These are phyloP conservation scores for Carapus acus DNA, from an alignment of 2,797 vertebrate species.

Conservation along the genomic window DNA sequence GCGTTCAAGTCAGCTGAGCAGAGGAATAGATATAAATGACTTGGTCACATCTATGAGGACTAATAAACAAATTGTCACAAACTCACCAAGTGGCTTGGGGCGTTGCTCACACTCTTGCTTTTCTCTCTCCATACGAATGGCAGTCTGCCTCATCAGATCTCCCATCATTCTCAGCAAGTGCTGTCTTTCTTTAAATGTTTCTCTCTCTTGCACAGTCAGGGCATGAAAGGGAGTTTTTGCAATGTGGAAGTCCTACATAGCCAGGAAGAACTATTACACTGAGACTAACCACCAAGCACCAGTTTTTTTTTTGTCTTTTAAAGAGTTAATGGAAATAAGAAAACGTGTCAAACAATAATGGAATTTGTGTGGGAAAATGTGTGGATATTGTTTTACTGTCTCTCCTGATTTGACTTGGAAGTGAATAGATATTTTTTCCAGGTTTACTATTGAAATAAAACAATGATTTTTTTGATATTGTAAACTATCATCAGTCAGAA, in stretches of 20 bases:
- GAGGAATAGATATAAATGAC: background rate
- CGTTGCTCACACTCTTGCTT: slow-evolving; percentile 30
- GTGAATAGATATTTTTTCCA: no score
- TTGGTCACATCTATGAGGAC: background rate
- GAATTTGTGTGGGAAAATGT: no score
- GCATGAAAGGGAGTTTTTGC: slow-evolving; percentile 72
- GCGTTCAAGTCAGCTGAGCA: background rate
- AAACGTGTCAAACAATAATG: no score
- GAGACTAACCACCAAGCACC: background rate
- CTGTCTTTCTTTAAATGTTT: slow-evolving; percentile 57
- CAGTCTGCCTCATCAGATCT: slow-evolving; percentile 58
- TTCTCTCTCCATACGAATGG: slow-evolving; percentile 49
- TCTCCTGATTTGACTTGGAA: no score
- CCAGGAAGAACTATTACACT: background rate
- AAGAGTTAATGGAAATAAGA: no score
- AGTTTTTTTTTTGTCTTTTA: no score
- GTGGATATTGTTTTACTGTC: no score
- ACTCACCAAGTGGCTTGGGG: slow-evolving; percentile 40
- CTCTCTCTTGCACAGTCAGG: slow-evolving; percentile 63
- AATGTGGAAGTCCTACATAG: slow-evolving; percentile 69
- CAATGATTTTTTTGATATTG: no score
- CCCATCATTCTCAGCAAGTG: slow-evolving; percentile 72
- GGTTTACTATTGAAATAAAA: no score
- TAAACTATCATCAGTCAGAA: background rate
- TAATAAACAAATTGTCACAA: background rate